Conservation (phyloP, 2,888 invertebrate species). For the Folsomia candida region DNA sequence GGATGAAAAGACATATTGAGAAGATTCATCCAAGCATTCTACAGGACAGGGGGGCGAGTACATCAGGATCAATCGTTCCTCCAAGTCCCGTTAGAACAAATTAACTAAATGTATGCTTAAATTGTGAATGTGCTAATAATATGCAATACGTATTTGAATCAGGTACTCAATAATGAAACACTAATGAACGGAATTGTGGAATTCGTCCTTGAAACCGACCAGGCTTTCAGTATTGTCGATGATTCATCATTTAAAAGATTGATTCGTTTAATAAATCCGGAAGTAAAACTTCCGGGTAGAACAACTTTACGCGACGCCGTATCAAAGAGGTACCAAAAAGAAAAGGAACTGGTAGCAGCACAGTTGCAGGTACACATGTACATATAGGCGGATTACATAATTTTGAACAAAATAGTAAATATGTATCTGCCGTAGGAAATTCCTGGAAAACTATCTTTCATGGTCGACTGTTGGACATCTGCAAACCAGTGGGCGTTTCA, state of each 20-base stretch:
- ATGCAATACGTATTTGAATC: no score
- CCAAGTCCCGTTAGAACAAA: no score
- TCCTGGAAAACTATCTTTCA: conserved; percentile 16
- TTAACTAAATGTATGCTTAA: no score
- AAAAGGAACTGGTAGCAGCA: neutral
- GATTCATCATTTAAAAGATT: neutral
- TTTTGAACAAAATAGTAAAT: neutral
- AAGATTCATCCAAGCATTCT: no score
- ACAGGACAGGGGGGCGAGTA: no score
- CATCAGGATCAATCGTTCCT: no score
- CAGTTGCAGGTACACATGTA: no score
- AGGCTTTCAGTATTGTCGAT: conserved; percentile 18
- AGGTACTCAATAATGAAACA: no score
- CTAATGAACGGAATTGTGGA: neutral
- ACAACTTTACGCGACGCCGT: neutral
- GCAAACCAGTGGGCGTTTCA: conserved; percentile 15
- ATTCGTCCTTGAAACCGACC: conserved; percentile 7
- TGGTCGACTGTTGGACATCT: conserved; percentile 27
- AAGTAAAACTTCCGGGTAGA: neutral
- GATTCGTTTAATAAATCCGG: neutral
- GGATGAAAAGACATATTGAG: no score
- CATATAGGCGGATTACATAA: neutral
- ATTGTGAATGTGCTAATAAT: no score
- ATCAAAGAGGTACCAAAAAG: neutral
- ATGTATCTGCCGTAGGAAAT: neutral